phyloP scores from a whole-genome alignment of 1,140 invertebrate species.

The Liolophura sinensis region DNA sequence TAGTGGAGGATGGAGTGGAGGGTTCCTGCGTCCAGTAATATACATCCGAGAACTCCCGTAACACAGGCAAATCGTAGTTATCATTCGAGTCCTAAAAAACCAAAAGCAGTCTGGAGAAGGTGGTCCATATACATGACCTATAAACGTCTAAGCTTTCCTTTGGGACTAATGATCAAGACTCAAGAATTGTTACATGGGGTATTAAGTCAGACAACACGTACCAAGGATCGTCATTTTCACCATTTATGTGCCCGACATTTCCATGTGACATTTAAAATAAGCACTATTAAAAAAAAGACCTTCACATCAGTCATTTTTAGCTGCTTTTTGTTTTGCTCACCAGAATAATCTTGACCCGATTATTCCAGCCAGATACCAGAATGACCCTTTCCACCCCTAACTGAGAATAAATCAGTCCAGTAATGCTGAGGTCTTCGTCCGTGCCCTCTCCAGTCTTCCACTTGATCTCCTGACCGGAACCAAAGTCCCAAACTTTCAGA shows the following conservation, averaged over 20 bases:
- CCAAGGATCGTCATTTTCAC: too few species aligned
- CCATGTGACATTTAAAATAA: too few species aligned
- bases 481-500: conserved; percentile 56
- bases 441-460: conserved; percentile 17
- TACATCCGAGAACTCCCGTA: conserved; percentile 42
- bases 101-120: conserved; percentile 4
- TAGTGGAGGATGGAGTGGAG: conserved; percentile 8
- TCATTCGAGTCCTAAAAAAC: conserved; percentile 43
- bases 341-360: conserved; percentile 46
- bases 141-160: too few species aligned
- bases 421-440: conserved; percentile 48
- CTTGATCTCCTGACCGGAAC: conserved; percentile 54
- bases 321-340: conserved; percentile 25
- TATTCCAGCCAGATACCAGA: conserved; percentile 47
- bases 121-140: too few species aligned
- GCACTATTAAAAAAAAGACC: too few species aligned
- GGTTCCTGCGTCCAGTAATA: conserved; percentile 38
- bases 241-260: too few species aligned
- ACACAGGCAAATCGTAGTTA: conserved; percentile 40
- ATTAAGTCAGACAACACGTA: too few species aligned
- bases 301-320: too few species aligned
- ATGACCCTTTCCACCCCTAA: conserved; percentile 41
- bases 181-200: too few species aligned
- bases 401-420: conserved; percentile 34
- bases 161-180: too few species aligned